phyloP scores from a whole-genome alignment of 2,113 vertebrate genomes.

The Potamarius usumacintae region DNA sequence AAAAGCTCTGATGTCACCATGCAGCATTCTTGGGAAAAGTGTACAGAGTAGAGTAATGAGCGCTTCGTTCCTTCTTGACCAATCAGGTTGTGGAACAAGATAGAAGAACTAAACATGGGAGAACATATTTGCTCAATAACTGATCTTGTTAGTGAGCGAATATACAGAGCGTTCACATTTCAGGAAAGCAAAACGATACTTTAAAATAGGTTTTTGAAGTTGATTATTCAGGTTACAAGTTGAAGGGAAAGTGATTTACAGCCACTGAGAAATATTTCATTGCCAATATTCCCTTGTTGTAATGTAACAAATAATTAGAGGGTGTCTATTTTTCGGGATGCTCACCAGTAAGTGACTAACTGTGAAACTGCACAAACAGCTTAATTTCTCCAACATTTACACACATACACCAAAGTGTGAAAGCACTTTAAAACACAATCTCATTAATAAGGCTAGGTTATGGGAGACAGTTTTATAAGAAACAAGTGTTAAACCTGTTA shows the following conservation, averaged over 20 bases:
- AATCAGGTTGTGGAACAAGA: background rate
- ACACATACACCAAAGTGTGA: background rate
- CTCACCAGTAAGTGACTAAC: background rate
- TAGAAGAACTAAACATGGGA: background rate
- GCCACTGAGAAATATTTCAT: background rate
- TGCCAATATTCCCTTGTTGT: background rate
- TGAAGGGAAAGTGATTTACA: too few species aligned
- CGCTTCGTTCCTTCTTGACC: background rate
- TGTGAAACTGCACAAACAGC: background rate
- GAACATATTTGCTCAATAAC: background rate
- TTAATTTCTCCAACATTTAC: background rate
- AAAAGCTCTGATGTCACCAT: background rate
- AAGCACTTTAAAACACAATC: background rate
- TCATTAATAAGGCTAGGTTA: background rate
- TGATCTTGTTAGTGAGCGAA: background rate
- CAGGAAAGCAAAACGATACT: background rate
- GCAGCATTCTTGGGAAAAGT: background rate
- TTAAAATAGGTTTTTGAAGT: background rate
- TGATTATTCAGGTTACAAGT: background rate
- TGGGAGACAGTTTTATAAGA: constrained; percentile 20
- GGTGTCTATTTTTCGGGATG: background rate
- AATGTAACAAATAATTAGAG: background rate
- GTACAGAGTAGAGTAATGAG: background rate
- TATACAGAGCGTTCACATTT: background rate
- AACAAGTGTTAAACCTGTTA: constrained; percentile 8